phyloP scores from a whole-genome alignment of 2,888 invertebrate species.

The Mylabris sibirica region DNA sequence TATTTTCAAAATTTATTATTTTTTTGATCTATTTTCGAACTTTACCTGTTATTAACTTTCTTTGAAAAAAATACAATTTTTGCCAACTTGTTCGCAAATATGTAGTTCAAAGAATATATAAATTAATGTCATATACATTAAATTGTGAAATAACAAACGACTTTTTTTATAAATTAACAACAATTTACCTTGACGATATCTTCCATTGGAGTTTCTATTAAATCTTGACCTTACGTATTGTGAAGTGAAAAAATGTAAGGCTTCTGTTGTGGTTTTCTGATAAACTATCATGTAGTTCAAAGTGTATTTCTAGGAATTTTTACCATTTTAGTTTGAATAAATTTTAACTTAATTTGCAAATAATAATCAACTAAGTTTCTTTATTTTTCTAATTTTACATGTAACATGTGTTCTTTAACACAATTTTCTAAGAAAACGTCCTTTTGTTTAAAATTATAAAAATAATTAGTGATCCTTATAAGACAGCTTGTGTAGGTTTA shows the following conservation, averaged over 20 bases:
- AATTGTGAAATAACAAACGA: background rate
- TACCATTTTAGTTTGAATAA: background rate
- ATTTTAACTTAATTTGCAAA: background rate
- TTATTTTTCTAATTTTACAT: background rate
- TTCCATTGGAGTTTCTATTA: background rate
- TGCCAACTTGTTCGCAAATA: background rate
- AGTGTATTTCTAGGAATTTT: background rate
- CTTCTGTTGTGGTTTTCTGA: background rate
- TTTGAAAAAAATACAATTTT: background rate
- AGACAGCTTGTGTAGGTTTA: conserved; percentile 31
- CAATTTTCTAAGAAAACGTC: background rate
- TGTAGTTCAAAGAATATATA: background rate
- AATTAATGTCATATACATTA: background rate
- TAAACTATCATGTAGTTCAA: conserved; percentile 1
- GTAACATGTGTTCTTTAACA: background rate
- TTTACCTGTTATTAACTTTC: background rate
- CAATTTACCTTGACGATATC: conserved; percentile 7
- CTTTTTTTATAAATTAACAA: background rate
- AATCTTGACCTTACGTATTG: background rate
- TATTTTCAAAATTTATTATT: conserved; percentile 16
- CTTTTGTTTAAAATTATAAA: background rate
- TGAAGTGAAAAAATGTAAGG: background rate
- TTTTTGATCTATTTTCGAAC: background rate
- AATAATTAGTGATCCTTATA: conserved; percentile 27
- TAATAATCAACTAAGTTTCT: too few relatives aligned